Evolutionary conservation across 2,888 invertebrate species (phyloP).

Genomic region (Brenthis ino): DNA sequence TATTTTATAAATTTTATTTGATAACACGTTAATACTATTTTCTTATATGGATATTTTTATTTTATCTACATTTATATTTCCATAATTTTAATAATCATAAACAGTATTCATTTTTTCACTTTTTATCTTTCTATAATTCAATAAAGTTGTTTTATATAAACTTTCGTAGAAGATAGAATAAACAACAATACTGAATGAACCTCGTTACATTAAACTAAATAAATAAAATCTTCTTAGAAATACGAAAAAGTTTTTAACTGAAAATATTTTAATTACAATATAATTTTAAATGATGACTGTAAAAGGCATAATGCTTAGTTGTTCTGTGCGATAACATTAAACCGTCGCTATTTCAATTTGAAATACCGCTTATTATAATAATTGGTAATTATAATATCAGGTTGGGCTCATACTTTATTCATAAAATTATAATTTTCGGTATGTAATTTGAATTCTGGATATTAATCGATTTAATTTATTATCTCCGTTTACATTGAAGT

Average conservation of each 20-base stretch:
- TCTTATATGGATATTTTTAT: conserved; percentile 3
- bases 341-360: conserved; percentile 6
- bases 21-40: conserved; percentile 9
- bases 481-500: conserved; percentile 28
- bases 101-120: too few relatives aligned
- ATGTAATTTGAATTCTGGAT: conserved; percentile 28
- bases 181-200: too few relatives aligned
- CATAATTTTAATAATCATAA: too few relatives aligned
- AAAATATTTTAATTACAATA: too few relatives aligned
- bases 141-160: too few relatives aligned
- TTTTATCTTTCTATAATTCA: too few relatives aligned
- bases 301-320: not conserved
- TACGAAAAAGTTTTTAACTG: too few relatives aligned
- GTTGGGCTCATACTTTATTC: conserved; percentile 21
- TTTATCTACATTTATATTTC: too few relatives aligned
- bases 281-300: too few relatives aligned
- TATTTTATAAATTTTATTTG: conserved; percentile 12
- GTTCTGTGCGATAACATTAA: not conserved
- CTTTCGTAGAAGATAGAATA: too few relatives aligned
- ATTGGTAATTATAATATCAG: conserved; percentile 27
- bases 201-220: too few relatives aligned
- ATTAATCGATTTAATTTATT: conserved; percentile 36
- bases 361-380: conserved; percentile 22
- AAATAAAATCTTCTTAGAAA: too few relatives aligned
- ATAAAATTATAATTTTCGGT: conserved; percentile 30